Percentiles rank a stretch among this genome's conserved stretches.
Evolutionary conservation across 1,140 invertebrate species (phyloP).

Genomic region (Hylaeus volcanicus): DNA sequence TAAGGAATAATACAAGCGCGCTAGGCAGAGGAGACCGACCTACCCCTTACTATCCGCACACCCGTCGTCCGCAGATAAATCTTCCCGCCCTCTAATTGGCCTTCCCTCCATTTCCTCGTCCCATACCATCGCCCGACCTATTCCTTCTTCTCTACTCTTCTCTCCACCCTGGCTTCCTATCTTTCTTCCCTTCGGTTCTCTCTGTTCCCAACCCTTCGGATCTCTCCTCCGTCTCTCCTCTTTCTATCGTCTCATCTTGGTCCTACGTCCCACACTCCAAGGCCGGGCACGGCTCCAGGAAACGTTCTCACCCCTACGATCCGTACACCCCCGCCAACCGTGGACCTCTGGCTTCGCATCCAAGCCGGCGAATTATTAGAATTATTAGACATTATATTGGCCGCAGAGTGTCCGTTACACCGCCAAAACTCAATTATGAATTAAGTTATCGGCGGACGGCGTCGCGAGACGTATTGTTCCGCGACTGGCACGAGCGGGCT

Average conservation of each 20-base stretch:
- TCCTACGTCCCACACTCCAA: constrained; percentile 50
- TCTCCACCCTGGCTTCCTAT: constrained; percentile 46
- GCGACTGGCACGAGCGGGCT: not conserved
- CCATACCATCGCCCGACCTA: constrained; percentile 69
- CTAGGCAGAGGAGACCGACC: constrained; percentile 67
- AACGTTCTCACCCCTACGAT: constrained; percentile 66
- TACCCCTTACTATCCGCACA: constrained; percentile 78
- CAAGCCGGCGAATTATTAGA: constrained; percentile 75
- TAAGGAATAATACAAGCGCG: constrained; percentile 77
- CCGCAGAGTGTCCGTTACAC: constrained; percentile 76
- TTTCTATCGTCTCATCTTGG: constrained; percentile 53
- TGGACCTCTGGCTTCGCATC: constrained; percentile 42
- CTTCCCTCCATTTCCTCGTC: constrained; percentile 78
- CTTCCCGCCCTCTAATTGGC: constrained; percentile 80
- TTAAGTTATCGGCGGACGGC: constrained; percentile 62
- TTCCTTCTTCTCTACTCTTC: constrained; percentile 68
- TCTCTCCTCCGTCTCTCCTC: constrained; percentile 39
- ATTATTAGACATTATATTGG: constrained; percentile 80
- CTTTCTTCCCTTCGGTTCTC: constrained; percentile 67
- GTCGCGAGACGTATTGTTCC: constrained; percentile 46
- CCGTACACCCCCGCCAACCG: not conserved
- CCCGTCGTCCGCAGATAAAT: constrained; percentile 80
- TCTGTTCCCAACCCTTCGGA: constrained; percentile 52
- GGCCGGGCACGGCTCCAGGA: constrained; percentile 76
- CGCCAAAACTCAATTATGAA: constrained; percentile 72